These are phyloP conservation scores for Stomatorhinus walkeri DNA, from an alignment of 2,797 vertebrate species.

Conservation along the genomic window DNA sequence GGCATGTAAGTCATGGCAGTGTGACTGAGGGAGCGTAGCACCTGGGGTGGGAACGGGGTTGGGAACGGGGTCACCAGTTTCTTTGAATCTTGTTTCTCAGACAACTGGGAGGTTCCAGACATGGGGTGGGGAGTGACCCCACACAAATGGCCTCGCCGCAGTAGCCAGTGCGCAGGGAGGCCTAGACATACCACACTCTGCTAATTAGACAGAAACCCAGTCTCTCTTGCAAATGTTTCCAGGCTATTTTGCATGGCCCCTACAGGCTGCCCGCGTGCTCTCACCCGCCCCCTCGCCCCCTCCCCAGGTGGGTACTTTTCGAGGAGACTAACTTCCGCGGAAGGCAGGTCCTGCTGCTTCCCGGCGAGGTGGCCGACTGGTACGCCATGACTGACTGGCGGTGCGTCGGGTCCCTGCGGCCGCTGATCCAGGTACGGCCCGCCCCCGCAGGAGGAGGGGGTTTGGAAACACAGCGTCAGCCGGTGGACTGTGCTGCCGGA, in stretches of 20 bases:
- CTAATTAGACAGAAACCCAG: background rate
- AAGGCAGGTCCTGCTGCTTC: constrained; percentile 73
- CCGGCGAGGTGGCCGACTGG: constrained; percentile 68
- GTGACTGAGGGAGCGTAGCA: background rate
- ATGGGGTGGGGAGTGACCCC: background rate
- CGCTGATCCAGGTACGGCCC: constrained; percentile 74
- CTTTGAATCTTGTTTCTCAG: background rate
- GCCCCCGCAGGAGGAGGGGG: background rate
- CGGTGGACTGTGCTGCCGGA: background rate
- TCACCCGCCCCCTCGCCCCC: constrained; percentile 19
- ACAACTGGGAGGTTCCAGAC: background rate
- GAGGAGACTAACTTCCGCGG: constrained; percentile 79
- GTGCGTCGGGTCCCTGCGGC: constrained; percentile 80
- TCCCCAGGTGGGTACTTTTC: constrained; percentile 80
- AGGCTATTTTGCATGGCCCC: background rate
- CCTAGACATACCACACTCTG: background rate
- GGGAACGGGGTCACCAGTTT: background rate
- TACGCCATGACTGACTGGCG: constrained; percentile 60
- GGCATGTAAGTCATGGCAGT: constrained; percentile 72
- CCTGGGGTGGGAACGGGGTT: too few species aligned
- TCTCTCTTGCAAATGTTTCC: background rate
- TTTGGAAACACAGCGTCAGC: background rate
- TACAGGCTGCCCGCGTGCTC: background rate
- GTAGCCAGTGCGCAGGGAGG: background rate
- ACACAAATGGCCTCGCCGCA: background rate